Evolutionary conservation across 1,140 invertebrate genomes (phyloP).

Genomic region (Magallana angulata): DNA sequence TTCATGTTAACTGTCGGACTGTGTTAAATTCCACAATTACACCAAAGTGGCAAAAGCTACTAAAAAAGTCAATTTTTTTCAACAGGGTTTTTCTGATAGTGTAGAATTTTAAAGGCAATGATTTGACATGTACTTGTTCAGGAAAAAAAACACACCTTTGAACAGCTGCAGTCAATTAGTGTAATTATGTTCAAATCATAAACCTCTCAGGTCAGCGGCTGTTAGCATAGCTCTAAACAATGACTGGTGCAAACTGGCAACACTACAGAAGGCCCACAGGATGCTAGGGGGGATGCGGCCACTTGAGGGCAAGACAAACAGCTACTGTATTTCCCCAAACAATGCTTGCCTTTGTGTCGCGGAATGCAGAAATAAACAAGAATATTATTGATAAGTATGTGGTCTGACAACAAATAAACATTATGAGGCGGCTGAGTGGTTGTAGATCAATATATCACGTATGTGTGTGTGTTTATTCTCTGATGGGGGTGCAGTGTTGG

Average conservation of each 20-base stretch:
- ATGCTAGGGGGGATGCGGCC: not conserved
- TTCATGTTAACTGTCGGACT: not conserved
- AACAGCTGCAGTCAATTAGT: conserved; percentile 24
- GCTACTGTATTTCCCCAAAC: conserved; percentile 10
- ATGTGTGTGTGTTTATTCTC: not conserved
- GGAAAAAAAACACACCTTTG: not conserved
- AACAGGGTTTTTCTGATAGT: not conserved
- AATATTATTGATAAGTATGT: conserved; percentile 33
- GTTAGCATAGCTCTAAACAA: not conserved
- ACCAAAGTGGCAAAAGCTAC: not conserved
- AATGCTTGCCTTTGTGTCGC: not conserved
- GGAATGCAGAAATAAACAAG: conserved; percentile 17
- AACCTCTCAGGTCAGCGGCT: not conserved
- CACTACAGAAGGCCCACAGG: not conserved
- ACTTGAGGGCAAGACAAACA: conserved; percentile 1
- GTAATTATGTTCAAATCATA: not conserved
- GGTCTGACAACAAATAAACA: not conserved
- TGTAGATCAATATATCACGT: not conserved
- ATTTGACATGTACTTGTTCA: conserved; percentile 19
- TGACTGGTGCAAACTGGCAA: too few relatives aligned
- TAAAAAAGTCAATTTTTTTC: not conserved
- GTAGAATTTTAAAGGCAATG: not conserved
- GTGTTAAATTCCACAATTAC: not conserved
- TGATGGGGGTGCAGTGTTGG: not conserved
- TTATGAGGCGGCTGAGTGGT: not conserved